phyloP scores from a whole-genome alignment of 2,113 vertebrate genomes.

The Rhinolophus ferrumequinum region DNA sequence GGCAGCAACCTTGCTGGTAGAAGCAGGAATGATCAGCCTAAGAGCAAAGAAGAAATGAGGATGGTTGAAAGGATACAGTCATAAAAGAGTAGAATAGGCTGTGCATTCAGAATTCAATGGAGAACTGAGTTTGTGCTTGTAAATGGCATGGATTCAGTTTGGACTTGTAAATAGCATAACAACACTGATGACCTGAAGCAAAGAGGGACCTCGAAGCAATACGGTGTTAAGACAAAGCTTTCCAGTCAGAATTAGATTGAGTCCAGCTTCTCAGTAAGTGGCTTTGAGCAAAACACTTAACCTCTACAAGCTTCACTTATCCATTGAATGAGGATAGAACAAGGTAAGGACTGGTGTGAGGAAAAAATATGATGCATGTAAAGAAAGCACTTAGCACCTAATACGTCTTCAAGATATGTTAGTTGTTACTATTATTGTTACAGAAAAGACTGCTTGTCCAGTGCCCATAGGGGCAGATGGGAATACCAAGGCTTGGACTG shows the following conservation, averaged over 20 bases:
- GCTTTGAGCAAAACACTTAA: slow-evolving; percentile 1
- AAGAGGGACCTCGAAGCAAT: background rate
- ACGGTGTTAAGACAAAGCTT: background rate
- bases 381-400: slow-evolving; percentile 37
- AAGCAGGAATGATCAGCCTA: background rate
- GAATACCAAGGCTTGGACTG: background rate
- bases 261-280: background rate
- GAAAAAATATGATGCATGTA: background rate
- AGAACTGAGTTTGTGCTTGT: background rate
- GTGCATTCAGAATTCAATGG: background rate
- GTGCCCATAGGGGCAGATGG: background rate
- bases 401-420: background rate
- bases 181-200: background rate
- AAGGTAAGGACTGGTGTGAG: background rate
- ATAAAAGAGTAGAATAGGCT: background rate
- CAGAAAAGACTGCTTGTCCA: slow-evolving; percentile 27
- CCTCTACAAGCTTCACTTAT: background rate
- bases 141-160: background rate
- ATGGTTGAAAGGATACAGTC: background rate
- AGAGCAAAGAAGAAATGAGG: slow-evolving; percentile 2
- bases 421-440: background rate
- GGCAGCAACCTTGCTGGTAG: background rate
- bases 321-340: background rate
- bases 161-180: background rate
- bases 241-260: background rate